Percentiles rank a stretch among this genome's conserved stretches.
Conservation (phyloP, 1,140 invertebrate genomes). For the Neoseiulus cucumeris region DNA sequence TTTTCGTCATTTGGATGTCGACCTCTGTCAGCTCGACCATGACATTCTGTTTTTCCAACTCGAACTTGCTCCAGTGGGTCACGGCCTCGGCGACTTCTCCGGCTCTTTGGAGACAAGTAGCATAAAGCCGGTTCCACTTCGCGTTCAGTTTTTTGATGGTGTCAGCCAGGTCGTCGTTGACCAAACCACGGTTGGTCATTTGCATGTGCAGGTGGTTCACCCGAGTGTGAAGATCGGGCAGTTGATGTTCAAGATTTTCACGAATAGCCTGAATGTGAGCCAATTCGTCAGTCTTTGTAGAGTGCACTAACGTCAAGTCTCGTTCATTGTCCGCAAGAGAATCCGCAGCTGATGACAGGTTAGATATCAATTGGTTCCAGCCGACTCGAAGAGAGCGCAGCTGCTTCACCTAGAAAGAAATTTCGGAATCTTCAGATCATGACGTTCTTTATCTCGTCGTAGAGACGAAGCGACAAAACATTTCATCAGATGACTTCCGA, state of each 20-base stretch:
- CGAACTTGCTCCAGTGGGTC: slow-evolving; percentile 4
- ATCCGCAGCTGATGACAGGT: background rate
- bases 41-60: slow-evolving; percentile 1
- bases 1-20: slow-evolving; percentile 7
- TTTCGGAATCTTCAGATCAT: too few species aligned
- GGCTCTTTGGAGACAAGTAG: background rate
- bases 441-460: too few species aligned
- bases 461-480: too few species aligned
- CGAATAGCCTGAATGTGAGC: background rate
- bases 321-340: background rate
- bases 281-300: background rate
- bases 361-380: background rate
- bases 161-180: background rate
- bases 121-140: background rate
- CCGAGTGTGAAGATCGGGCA: background rate
- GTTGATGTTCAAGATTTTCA: background rate
- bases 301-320: background rate
- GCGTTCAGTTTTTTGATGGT: background rate
- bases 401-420: background rate
- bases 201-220: background rate
- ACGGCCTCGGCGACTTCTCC: background rate
- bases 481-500: too few species aligned
- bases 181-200: background rate
- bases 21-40: slow-evolving; percentile 4
- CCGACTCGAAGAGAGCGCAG: background rate